Conservation (phyloP, 2,888 invertebrate genomes). For the Clanis bilineata region DNA sequence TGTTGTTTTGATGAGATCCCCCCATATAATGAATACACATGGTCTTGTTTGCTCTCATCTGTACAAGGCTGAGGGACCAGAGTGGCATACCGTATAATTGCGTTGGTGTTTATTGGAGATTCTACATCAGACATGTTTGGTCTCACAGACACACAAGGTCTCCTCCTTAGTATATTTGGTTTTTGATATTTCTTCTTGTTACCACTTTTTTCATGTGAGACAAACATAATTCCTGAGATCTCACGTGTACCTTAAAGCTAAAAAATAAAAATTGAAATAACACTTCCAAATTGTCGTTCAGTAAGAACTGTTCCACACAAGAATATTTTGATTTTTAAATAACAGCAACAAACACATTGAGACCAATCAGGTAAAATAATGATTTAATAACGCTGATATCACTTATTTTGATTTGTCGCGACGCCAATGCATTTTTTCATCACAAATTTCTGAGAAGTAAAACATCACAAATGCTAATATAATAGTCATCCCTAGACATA, state of each 20-base stretch:
- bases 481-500: too few species aligned
- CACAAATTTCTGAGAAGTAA: too few species aligned
- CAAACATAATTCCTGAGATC: constrained; percentile 53
- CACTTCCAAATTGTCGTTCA: too few species aligned
- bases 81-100: background rate
- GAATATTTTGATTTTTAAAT: background rate
- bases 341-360: background rate
- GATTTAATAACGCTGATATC: too few species aligned
- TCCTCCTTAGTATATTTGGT: constrained; percentile 70
- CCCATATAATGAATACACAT: background rate
- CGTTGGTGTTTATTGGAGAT: constrained; percentile 29
- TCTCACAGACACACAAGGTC: constrained; percentile 42
- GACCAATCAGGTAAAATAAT: too few species aligned
- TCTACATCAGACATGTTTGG: constrained; percentile 33
- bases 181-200: constrained; percentile 64
- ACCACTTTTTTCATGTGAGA: constrained; percentile 53
- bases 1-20: background rate
- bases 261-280: background rate
- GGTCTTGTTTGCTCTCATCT: background rate
- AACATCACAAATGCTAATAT: too few species aligned
- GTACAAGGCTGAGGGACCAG: background rate
- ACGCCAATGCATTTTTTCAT: background rate
- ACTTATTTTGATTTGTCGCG: background rate
- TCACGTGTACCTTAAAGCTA: constrained; percentile 7
- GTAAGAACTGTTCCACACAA: too few species aligned